Evolutionary conservation across 1,140 invertebrate genomes (phyloP).

Genomic region (Chrysopa pallens): DNA sequence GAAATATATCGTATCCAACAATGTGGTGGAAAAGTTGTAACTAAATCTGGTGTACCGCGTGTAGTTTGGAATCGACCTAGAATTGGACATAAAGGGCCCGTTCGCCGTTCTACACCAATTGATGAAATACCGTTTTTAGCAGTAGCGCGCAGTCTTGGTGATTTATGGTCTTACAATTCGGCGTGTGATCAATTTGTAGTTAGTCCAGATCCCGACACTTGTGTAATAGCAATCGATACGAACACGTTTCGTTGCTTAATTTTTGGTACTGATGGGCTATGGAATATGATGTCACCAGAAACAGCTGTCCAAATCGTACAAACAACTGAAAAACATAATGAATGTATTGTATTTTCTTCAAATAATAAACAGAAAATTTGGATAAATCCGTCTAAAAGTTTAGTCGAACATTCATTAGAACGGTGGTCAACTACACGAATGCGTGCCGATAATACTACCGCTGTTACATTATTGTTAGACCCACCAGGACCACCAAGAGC

Average conservation of each 20-base stretch:
- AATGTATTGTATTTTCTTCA: constrained; percentile 28
- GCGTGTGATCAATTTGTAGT: constrained; percentile 81
- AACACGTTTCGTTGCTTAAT: constrained; percentile 69
- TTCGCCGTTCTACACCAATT: constrained; percentile 64
- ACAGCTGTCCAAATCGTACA: constrained; percentile 74
- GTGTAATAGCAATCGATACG: constrained; percentile 70
- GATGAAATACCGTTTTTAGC: constrained; percentile 95
- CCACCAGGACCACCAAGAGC: constrained; percentile 65
- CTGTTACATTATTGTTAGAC: constrained; percentile 83
- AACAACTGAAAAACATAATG: constrained; percentile 61
- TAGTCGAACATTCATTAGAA: constrained; percentile 74
- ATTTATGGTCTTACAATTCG: constrained; percentile 94
- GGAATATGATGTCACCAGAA: constrained; percentile 81
- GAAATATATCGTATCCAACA: constrained; percentile 74
- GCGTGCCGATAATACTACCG: constrained; percentile 88
- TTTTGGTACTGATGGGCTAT: constrained; percentile 89
- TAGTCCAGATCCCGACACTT: constrained; percentile 92
- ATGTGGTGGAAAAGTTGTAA: constrained; percentile 74
- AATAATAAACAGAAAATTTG: constrained; percentile 24
- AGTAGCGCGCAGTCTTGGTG: constrained; percentile 84
- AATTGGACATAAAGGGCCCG: constrained; percentile 59
- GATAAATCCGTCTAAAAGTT: constrained; percentile 77
- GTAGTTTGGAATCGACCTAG: constrained; percentile 93
- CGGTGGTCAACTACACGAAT: constrained; percentile 59
- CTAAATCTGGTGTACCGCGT: constrained; percentile 69